phyloP scores from a whole-genome alignment of 2,888 invertebrate species.

The Noctuana brunneofusca region DNA sequence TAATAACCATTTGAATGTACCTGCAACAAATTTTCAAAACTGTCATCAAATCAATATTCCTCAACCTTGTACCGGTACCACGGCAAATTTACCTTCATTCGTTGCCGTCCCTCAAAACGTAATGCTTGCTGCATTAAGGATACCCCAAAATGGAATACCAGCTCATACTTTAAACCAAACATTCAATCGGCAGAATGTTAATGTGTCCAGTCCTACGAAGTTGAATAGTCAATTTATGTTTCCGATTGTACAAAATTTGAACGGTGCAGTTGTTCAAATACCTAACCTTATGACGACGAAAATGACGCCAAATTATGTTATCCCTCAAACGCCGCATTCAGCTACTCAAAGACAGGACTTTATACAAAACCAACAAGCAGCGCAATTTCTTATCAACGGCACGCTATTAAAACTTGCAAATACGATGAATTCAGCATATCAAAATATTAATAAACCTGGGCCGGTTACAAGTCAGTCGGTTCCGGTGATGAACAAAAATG shows the following conservation, averaged over 20 bases:
- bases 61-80: conserved; percentile 67
- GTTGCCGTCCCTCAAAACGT: conserved; percentile 80
- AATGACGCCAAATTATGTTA: conserved; percentile 76
- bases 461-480: conserved; percentile 67
- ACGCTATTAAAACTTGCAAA: conserved; percentile 76
- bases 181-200: conserved; percentile 69
- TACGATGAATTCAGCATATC: conserved; percentile 61
- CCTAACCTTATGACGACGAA: conserved; percentile 82
- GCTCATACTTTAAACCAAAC: conserved; percentile 67
- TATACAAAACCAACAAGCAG: conserved; percentile 70
- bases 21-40: conserved; percentile 69
- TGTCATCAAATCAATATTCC: conserved; percentile 74
- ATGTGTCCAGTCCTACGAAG: conserved; percentile 75
- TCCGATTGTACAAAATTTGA: conserved; percentile 84
- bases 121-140: conserved; percentile 81
- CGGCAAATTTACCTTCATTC: conserved; percentile 72
- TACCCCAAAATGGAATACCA: conserved; percentile 77
- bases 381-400: conserved; percentile 78
- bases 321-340: conserved; percentile 68
- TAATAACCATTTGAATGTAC: conserved; percentile 65
- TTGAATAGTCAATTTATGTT: conserved; percentile 82
- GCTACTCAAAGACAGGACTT: conserved; percentile 68
- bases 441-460: conserved; percentile 63
- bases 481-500: conserved; percentile 73
- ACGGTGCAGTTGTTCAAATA: conserved; percentile 83